Percentiles rank a stretch among this genome's conserved stretches.
Evolutionary conservation across 2,113 vertebrate genomes (phyloP).

Genomic region (Epinephelus moara): DNA sequence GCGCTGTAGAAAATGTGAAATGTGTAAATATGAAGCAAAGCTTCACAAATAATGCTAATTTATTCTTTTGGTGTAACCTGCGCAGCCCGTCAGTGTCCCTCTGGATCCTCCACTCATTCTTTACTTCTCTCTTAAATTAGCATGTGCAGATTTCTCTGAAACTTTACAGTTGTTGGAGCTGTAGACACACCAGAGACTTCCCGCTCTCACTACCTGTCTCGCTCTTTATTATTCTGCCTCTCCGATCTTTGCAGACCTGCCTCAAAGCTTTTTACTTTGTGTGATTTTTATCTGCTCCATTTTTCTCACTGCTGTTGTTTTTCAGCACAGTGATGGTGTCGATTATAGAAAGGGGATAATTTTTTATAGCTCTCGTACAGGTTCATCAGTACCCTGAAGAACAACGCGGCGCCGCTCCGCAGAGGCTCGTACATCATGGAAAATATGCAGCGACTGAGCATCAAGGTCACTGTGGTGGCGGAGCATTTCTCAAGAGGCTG

Average conservation of each 20-base stretch:
- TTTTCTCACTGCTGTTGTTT: neutral
- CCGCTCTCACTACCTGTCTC: neutral
- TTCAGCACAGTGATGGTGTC: conserved; percentile 4
- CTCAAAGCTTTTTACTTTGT: conserved; percentile 10
- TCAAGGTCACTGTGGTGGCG: conserved; percentile 64
- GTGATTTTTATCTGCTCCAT: conserved; percentile 1
- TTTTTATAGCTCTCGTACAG: neutral
- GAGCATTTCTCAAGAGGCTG: conserved; percentile 61
- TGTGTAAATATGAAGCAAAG: neutral
- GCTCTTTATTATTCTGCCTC: neutral
- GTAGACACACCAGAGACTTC: neutral
- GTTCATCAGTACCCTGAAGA: conserved; percentile 43
- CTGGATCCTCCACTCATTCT: neutral
- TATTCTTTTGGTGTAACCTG: conserved; percentile 26
- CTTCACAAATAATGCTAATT: conserved; percentile 25
- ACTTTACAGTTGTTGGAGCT: neutral
- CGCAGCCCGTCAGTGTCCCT: conserved; percentile 1
- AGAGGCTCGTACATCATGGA: conserved; percentile 41
- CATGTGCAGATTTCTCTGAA: conserved; percentile 5
- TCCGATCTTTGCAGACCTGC: neutral
- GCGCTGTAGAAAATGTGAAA: neutral
- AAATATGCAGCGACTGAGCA: conserved; percentile 58
- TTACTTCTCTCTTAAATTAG: conserved; percentile 15
- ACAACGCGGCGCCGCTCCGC: conserved; percentile 24
- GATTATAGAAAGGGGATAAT: conserved; percentile 18